Evolutionary conservation across 2,888 invertebrate genomes (phyloP), one percentile per base, ranked within the genome.

Genomic region (Seladonia tumulorum): DNA sequence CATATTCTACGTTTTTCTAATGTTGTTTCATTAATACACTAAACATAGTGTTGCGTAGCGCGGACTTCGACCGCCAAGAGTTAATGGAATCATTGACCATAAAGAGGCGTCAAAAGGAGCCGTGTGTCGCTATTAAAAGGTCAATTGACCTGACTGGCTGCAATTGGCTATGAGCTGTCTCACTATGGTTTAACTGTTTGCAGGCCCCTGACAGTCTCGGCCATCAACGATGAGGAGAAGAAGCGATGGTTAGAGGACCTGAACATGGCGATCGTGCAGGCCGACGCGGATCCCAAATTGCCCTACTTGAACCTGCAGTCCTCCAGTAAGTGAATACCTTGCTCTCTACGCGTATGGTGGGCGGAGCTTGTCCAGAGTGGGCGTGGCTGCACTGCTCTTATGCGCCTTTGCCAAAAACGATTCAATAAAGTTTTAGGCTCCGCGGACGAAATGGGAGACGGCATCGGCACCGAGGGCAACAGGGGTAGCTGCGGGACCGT

Each of bases 161-260:
- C 16, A 63, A 63, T 63, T 29, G 63, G 16, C 63, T 35, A 18
- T 35, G 16, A 39, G 22, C 35, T 12, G 68, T 22, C n/a, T 35
- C 29, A 29, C 66, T 35, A 35, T 18, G 29, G 22, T 35, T 35
- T 29, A 35, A 66, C 68, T 22, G 35, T 16, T 49, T 22, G 18
- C 79, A 96, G 97, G 90, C 97, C 98, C 53, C 96, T 99, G 71
- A 97, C 98, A 66, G 97, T 99, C 63, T 98, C 99, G 86, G 98
- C 98, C n/a, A 98, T 97, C 94, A 98, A 97, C 88, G 97, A 97
- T 87, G 97, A 97, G 83, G 99, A 99, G 94, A 98, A 97, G 95
- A 96, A 97, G 88, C 97, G 97, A 83, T 99, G 99, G 99, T 96
- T 98, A 91, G 97, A 97, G 88, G 98, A 99, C 93, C 95, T 98